A percentile compares a stretch with the other conserved stretches of the same genome.
These are phyloP conservation scores for Eueides isabella DNA, from an alignment of 1,140 invertebrate genomes.

Conservation along the genomic window DNA sequence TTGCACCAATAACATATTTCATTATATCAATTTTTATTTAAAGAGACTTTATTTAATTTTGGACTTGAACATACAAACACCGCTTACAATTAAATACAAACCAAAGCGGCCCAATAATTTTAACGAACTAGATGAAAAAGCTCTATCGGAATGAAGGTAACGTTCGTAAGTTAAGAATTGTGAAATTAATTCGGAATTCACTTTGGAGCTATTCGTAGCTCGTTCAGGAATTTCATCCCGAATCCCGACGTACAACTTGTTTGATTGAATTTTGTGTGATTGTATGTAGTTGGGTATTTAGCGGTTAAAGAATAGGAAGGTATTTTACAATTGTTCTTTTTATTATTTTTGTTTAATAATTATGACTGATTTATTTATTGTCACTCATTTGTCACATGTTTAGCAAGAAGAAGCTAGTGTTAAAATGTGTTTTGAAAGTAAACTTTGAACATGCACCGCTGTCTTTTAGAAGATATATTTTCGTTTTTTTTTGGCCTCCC, in stretches of 20 bases:
- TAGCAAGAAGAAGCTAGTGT: neutral
- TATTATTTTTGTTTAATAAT: too few species aligned
- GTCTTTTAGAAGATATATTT: too few species aligned
- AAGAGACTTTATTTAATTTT: neutral
- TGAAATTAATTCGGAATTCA: slow-evolving; percentile 20
- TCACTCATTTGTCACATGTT: too few species aligned
- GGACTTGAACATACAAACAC: neutral
- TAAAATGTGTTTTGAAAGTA: too few species aligned
- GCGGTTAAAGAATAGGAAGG: neutral
- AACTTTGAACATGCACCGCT: too few species aligned
- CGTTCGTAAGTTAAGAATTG: slow-evolving; percentile 11
- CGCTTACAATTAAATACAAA: neutral
- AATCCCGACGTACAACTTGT: neutral
- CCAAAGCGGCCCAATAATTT: neutral
- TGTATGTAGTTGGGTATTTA: neutral
- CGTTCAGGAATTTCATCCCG: slow-evolving; percentile 19
- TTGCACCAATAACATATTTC: too few species aligned
- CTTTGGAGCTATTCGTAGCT: slow-evolving; percentile 5
- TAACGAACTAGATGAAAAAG: neutral
- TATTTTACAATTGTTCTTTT: neutral
- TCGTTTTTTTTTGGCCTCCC: too few species aligned
- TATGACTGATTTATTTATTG: too few species aligned
- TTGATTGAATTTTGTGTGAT: slow-evolving; percentile 24
- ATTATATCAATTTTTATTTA: neutral
- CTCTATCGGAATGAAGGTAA: neutral